Base-by-base conservation (phyloP, 2,797 vertebrate genomes). In the Pitangus sulphuratus region DNA sequence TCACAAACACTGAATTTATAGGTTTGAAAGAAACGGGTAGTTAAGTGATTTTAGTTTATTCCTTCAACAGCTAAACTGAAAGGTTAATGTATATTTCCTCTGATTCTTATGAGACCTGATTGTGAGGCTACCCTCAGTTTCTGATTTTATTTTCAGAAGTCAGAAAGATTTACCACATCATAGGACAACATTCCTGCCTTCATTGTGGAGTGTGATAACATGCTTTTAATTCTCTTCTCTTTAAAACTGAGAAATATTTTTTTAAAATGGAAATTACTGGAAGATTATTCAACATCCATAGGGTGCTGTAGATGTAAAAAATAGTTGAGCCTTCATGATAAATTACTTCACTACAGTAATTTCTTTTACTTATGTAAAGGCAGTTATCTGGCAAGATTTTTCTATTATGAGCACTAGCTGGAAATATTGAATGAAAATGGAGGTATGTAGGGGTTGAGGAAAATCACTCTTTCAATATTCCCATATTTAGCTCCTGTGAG, bases 351-450 rank as follows among this genome's bases (percentile, higher is more conserved):
- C 18, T 37, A 48, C 5, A 76, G 33, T 26, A 6, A 81, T 91
- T 91, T 91, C 30, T 91, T 96, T 90, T 82, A 15, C 40, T 39
- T 65, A 58, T 62, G 13, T 50, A 86, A 87, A 94, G 87, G 35
- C 37, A 79, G 40, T 48, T 56, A 71, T 35, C 47, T 50, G 28
- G 6, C 45, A 93, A 11, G 69, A 51, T 71, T 91, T 81, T 81
- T 82, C 44, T 81, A 11, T 68, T 79, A 77, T 20, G 48, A 93
- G n/a, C 1, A 1, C 44, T 70, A 74, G 42, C 15, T 74, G 21
- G 66, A 94, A 91, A 90, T 65, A 89, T 30, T 84, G 65, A 70
- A 74, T 30, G 19, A 57, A 39, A 6, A 20, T 18, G 37, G 40
- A 68, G 16, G 8, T 18, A 16, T 10, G 10, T 2, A 48, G 42